Conservation (phyloP, 2,888 invertebrate genomes). For the Noctuana brunneofusca region DNA sequence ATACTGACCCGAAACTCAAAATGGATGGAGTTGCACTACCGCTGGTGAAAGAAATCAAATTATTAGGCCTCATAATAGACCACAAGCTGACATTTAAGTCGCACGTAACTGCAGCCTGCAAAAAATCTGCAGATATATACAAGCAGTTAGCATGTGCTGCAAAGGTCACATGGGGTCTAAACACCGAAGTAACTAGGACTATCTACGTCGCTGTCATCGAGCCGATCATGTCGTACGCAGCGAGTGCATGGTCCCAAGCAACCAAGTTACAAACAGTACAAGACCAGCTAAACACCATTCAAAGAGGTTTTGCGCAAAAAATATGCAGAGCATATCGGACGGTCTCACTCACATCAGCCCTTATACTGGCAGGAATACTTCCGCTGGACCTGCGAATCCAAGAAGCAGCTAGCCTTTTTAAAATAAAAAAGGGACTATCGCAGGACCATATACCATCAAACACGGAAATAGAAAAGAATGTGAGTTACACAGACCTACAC, state of each 20-base stretch:
- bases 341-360: background rate
- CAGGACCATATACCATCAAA: background rate
- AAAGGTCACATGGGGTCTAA: background rate
- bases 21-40: background rate
- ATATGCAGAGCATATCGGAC: background rate
- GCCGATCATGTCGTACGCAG: slow-evolving; percentile 5
- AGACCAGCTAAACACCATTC: background rate
- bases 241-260: slow-evolving; percentile 4
- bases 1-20: background rate
- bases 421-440: background rate
- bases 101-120: background rate
- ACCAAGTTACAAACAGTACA: background rate
- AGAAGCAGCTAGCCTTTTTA: background rate
- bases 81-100: slow-evolving; percentile 6
- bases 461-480: background rate
- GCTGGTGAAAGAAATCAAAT: background rate
- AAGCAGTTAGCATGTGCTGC: background rate
- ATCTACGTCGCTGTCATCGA: slow-evolving; percentile 4
- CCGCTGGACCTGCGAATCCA: background rate
- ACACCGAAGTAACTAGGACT: background rate
- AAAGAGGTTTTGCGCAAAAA: slow-evolving; percentile 3
- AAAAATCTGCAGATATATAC: background rate
- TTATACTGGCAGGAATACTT: background rate
- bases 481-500: too few species aligned
- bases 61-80: slow-evolving; percentile 7